A percentile compares a stretch with the other conserved stretches of the same genome.
Conservation (phyloP, 2,113 vertebrate genomes). For the Phalacrocorax carbo region DNA sequence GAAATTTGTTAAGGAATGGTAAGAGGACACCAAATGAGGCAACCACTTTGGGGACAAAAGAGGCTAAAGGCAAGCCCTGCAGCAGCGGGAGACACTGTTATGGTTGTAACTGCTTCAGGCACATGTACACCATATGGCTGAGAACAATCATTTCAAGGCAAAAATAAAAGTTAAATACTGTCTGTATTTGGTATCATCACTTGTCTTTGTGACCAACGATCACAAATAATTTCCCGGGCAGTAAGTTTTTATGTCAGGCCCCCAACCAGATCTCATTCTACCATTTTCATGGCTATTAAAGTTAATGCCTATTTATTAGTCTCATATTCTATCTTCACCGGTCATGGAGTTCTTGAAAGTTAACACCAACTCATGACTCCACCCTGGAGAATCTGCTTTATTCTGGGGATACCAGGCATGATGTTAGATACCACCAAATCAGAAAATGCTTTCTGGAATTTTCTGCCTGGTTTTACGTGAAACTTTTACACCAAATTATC, state of each 20-base stretch:
- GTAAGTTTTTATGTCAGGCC: neutral
- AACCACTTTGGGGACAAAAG: neutral
- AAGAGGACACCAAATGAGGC: neutral
- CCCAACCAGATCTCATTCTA: neutral
- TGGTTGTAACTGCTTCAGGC: neutral
- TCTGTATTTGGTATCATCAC: neutral
- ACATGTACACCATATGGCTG: neutral
- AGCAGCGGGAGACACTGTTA: neutral
- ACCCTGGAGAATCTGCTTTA: neutral
- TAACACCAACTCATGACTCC: neutral
- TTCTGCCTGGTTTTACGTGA: neutral
- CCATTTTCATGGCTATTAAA: neutral
- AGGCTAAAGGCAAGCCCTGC: neutral
- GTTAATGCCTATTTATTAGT: neutral
- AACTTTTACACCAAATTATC: neutral
- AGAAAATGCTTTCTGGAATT: neutral
- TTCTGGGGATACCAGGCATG: neutral
- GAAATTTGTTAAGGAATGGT: neutral
- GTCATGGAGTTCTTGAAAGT: neutral
- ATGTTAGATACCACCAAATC: neutral
- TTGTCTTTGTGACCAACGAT: neutral
- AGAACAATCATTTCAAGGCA: neutral
- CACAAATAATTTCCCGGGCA: neutral
- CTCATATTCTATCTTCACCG: neutral
- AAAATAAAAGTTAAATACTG: neutral